These are phyloP conservation scores for Rhea americana DNA, from an alignment of 2,113 vertebrate species.

Conservation along the genomic window DNA sequence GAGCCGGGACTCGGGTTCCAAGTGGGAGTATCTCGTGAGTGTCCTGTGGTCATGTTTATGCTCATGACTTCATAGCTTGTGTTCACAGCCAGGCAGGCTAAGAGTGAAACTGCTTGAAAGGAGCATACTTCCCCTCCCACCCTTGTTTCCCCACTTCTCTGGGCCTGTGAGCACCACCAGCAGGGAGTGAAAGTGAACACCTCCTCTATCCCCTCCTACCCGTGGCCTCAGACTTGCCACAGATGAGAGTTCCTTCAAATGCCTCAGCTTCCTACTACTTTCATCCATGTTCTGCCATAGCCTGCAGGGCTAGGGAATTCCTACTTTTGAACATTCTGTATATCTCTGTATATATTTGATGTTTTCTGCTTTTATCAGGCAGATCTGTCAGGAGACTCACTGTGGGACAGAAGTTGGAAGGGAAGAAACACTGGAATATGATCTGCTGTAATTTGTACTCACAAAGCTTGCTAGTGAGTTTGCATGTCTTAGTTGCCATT, in stretches of 20 bases:
- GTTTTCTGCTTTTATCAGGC: not conserved
- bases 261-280: not conserved
- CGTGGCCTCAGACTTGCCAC: not conserved
- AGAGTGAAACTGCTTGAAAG: constrained; percentile 32
- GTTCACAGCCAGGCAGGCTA: not conserved
- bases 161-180: constrained; percentile 10
- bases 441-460: not conserved
- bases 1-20: not conserved
- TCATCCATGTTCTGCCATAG: not conserved
- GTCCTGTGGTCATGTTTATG: not conserved
- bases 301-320: not conserved
- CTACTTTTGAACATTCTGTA: not conserved
- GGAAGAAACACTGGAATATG: not conserved
- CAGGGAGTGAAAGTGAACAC: constrained; percentile 46
- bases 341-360: not conserved
- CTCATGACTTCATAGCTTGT: not conserved
- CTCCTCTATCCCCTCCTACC: constrained; percentile 31
- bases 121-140: not conserved
- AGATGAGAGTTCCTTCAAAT: not conserved
- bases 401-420: not conserved
- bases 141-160: not conserved
- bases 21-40: not conserved
- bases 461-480: not conserved
- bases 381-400: not conserved
- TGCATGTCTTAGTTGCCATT: not conserved